Base-by-base conservation (phyloP, 2,113 vertebrate genomes). In the Cnemophilus loriae region DNA sequence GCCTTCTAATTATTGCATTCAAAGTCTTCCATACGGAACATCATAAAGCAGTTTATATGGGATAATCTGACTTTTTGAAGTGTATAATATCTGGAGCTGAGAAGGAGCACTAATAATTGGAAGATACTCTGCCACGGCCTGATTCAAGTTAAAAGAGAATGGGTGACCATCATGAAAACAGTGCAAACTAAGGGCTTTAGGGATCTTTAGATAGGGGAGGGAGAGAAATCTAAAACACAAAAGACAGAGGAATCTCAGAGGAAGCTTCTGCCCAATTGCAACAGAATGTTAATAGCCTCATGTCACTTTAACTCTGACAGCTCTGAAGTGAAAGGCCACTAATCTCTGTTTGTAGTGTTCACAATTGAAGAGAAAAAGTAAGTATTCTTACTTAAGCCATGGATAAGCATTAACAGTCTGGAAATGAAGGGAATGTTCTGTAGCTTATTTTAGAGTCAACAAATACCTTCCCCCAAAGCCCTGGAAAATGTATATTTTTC, bases 241-340 rank as follows among this genome's bases (percentile, higher is more conserved):
- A 42, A 50, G 13, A 41, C 55, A 21, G 16, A 44, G n/a, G 44
- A 55, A 77, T 55, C 79, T 94, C 95, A 96, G 93, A 96, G 94
- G 97, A 97, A 97, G 97, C 79, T 96, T 97, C 96, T 96, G 96
- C 68, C 95, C 96, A 97, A 98, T 98, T 98, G 98, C 94, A 98
- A 97, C 89, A 99, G 98, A 98, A 98, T 98, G 98, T 98, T 98
- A 98, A 98, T 98, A 98, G 98, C 97, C 98, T 88, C 90, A 67
- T 97, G 96, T 98, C 98, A 98, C 97, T 98, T 98, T 96, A 97
- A 94, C 91, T 97, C 97, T 98, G 98, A 98, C 98, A 98, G 98
- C 95, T 97, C 96, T 92, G 82, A 97, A 98, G 98, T 97, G 98
- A 98, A 97, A 98, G 98, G 89, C 96, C 96, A 73, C 96, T 98